phyloP scores from a whole-genome alignment of 2,113 vertebrate species.

The Grantiella picta region DNA sequence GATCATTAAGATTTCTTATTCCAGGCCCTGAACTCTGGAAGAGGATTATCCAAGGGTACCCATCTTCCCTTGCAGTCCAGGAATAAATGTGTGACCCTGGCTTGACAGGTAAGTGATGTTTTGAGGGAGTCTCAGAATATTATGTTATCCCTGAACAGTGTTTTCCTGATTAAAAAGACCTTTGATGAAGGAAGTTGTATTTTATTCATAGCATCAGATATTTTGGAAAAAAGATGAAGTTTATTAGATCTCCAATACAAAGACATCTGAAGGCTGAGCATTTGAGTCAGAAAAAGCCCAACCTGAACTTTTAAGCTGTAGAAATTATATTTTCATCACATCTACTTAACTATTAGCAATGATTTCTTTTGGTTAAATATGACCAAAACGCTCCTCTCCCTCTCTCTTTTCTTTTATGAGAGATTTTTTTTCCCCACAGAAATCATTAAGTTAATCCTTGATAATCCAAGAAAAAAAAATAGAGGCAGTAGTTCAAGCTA shows the following conservation, averaged over 20 bases:
- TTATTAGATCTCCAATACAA: background rate
- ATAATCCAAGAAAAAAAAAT: background rate
- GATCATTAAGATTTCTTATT: background rate
- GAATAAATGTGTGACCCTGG: background rate
- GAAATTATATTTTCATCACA: background rate
- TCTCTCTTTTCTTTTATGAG: background rate
- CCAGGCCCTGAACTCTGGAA: background rate
- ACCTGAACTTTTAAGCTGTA: background rate
- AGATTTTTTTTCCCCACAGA: background rate
- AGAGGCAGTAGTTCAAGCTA: background rate
- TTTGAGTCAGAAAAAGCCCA: background rate
- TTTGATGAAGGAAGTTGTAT: background rate
- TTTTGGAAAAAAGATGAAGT: background rate
- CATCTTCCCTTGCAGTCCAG: background rate
- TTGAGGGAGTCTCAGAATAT: background rate
- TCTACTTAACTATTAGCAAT: background rate
- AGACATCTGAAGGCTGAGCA: background rate
- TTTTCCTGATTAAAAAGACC: background rate
- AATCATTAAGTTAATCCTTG: background rate
- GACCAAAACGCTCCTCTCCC: background rate
- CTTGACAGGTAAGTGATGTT: background rate
- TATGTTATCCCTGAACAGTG: background rate
- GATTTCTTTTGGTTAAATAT: background rate
- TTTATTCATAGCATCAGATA: background rate
- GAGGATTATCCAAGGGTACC: background rate